A percentile compares a stretch with the other conserved stretches of the same genome.
phyloP scores from a whole-genome alignment of 2,888 invertebrate genomes.

The Eristalis pertinax region DNA sequence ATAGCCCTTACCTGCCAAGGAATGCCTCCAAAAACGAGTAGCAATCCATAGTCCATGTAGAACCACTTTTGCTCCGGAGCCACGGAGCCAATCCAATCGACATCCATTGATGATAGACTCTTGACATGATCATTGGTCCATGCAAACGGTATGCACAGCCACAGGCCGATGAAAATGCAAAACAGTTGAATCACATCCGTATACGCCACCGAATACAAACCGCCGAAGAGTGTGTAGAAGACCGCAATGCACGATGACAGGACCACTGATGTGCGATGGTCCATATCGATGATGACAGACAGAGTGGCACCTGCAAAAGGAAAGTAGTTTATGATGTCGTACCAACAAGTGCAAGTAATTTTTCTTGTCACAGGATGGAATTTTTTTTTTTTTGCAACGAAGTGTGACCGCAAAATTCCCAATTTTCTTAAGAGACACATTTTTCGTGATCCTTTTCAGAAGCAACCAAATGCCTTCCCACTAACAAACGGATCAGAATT shows the following conservation, averaged over 20 bases:
- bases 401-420: too few relatives aligned
- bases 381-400: too few relatives aligned
- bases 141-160: conserved; percentile 99
- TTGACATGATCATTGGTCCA: conserved; percentile 93
- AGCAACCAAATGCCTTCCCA: too few relatives aligned
- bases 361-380: background rate
- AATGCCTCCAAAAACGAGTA: conserved; percentile 96
- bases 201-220: conserved; percentile 98
- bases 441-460: too few relatives aligned
- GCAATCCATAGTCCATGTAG: conserved; percentile 93
- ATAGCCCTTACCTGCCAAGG: conserved; percentile 92
- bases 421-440: too few relatives aligned
- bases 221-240: conserved; percentile 98
- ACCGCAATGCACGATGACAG: conserved; percentile 98
- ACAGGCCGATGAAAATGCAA: conserved; percentile 98
- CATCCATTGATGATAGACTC: conserved; percentile 90
- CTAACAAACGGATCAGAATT: too few relatives aligned
- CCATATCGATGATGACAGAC: conserved; percentile 98
- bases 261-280: conserved; percentile 95
- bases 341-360: background rate
- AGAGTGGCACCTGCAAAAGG: conserved; percentile 91
- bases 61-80: conserved; percentile 88
- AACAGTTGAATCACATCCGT: conserved; percentile 99
- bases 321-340: background rate
- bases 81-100: conserved; percentile 94